These are phyloP conservation scores for Drosophila koepferae DNA, from an alignment of 2,888 invertebrate species.

Conservation along the genomic window DNA sequence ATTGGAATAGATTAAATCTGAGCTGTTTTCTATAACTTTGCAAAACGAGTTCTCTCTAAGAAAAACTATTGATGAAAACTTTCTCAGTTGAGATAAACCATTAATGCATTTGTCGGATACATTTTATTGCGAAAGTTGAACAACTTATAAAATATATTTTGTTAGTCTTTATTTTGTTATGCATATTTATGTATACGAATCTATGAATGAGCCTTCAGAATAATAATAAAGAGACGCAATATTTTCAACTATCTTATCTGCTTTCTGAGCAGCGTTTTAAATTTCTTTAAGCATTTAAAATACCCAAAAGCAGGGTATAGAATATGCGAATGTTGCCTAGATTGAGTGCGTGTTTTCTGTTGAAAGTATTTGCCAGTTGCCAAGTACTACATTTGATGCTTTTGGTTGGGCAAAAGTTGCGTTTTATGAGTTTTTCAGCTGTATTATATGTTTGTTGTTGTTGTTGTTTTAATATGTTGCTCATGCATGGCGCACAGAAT, in stretches of 20 bases:
- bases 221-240: too few species aligned
- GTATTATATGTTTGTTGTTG: constrained; percentile 5
- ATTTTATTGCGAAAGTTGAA: too few species aligned
- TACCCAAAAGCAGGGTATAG: background rate
- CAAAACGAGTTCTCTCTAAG: too few species aligned
- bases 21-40: too few species aligned
- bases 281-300: background rate
- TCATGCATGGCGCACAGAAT: constrained; percentile 8
- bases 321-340: constrained; percentile 16
- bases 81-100: too few species aligned
- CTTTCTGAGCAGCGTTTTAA: background rate
- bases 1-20: too few species aligned
- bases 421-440: constrained; percentile 29
- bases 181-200: too few species aligned
- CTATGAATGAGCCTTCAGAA: background rate
- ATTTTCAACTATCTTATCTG: too few species aligned
- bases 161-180: too few species aligned
- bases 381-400: constrained; percentile 46
- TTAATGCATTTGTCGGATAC: too few species aligned
- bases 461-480: constrained; percentile 4
- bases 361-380: constrained; percentile 9
- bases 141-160: too few species aligned
- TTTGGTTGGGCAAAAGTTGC: constrained; percentile 10
- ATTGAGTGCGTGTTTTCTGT: constrained; percentile 31
- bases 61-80: too few species aligned